Evolutionary conservation across 2,888 invertebrate species (phyloP).

Genomic region (Xanthorhoe designata): DNA sequence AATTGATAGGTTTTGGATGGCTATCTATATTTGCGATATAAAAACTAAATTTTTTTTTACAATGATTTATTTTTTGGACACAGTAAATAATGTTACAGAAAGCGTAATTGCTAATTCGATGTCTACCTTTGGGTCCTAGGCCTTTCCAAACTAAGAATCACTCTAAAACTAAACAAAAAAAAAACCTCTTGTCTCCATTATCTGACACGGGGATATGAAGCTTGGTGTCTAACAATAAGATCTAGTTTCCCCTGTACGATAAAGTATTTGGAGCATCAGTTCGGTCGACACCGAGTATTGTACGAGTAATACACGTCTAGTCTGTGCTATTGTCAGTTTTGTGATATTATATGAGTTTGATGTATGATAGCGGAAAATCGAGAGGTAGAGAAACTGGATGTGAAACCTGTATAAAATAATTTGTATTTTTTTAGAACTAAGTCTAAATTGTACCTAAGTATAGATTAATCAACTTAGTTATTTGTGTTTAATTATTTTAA

Average conservation of each 20-base stretch:
- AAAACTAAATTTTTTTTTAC: no score
- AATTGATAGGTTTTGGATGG: no score
- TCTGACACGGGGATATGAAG: conserved; percentile 1
- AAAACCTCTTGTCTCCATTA: background rate
- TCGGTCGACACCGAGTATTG: conserved; percentile 49
- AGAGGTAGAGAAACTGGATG: conserved; percentile 24
- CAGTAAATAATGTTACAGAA: no score
- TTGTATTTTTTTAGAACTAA: no score
- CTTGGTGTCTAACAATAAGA: conserved; percentile 39
- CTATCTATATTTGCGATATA: no score
- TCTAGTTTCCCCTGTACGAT: conserved; percentile 35
- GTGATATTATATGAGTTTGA: conserved; percentile 67
- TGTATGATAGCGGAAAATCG: conserved; percentile 54
- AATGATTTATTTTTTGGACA: no score
- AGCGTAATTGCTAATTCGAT: no score
- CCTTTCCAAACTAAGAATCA: background rate
- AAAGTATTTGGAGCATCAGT: conserved; percentile 43
- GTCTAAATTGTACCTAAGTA: no score
- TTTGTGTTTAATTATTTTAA: no score
- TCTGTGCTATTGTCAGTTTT: conserved; percentile 60
- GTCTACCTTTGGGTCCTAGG: no score
- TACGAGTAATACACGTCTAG: conserved; percentile 52
- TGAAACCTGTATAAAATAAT: background rate
- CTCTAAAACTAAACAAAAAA: background rate
- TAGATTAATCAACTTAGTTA: no score